These are phyloP conservation scores for Plebejus argus DNA, from an alignment of 2,888 invertebrate species.

Conservation along the genomic window DNA sequence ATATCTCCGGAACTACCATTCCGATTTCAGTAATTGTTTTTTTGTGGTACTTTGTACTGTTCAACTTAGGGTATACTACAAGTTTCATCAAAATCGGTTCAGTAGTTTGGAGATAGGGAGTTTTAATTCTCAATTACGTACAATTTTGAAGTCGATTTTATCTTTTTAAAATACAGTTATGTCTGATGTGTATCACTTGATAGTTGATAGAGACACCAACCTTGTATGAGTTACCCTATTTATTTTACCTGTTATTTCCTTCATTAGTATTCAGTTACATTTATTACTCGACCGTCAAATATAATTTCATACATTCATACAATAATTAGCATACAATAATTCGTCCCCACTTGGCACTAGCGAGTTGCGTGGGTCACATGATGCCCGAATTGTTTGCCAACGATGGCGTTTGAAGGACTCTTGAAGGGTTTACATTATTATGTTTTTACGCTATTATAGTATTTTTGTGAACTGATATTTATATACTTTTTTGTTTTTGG, in stretches of 20 bases:
- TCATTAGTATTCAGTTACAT: not conserved
- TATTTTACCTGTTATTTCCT: not conserved
- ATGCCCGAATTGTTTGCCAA: conserved; percentile 3
- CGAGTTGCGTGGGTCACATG: not conserved
- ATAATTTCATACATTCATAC: not conserved
- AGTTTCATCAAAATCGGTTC: too few species aligned
- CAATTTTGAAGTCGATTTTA: too few species aligned
- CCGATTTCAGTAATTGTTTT: too few species aligned
- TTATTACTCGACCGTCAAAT: not conserved
- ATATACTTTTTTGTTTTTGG: not conserved
- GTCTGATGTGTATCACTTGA: too few species aligned
- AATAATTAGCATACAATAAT: conserved; percentile 21
- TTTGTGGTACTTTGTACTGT: too few species aligned
- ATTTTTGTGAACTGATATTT: not conserved
- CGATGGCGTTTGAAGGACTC: not conserved
- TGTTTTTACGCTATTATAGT: not conserved
- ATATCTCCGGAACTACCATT: too few species aligned
- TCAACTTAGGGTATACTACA: too few species aligned
- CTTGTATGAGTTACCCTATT: not conserved
- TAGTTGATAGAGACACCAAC: too few species aligned
- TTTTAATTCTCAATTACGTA: too few species aligned
- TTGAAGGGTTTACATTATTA: not conserved
- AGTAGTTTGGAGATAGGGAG: too few species aligned
- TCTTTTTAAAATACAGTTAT: too few species aligned
- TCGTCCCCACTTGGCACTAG: conserved; percentile 5